These are phyloP conservation scores for Neuroterus valhalla DNA, from an alignment of 1,140 invertebrate genomes.

Conservation along the genomic window DNA sequence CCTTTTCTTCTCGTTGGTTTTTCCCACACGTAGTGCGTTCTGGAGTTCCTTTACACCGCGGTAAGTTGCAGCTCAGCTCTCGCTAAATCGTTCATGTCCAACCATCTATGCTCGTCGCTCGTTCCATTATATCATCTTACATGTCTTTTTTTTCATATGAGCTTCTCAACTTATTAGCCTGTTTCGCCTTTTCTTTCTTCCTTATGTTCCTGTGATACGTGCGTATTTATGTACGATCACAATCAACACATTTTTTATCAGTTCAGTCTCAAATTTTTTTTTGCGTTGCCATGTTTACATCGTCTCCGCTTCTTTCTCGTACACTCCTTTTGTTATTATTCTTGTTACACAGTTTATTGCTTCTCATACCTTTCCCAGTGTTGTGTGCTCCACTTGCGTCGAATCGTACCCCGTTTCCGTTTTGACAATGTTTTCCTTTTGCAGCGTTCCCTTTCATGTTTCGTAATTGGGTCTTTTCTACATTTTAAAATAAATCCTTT, in stretches of 20 bases:
- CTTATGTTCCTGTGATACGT: constrained; percentile 49
- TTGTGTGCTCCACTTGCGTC: constrained; percentile 35
- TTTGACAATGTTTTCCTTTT: constrained; percentile 33
- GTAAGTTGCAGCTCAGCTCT: constrained; percentile 88
- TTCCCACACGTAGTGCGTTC: constrained; percentile 90
- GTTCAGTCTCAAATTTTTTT: constrained; percentile 34
- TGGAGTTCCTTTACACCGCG: constrained; percentile 97
- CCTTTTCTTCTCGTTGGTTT: constrained; percentile 77
- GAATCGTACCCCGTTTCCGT: constrained; percentile 35
- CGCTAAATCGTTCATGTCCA: constrained; percentile 73
- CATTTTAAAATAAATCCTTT: too few species aligned
- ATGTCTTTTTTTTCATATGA: constrained; percentile 68
- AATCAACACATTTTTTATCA: constrained; percentile 32
- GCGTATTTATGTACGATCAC: constrained; percentile 26
- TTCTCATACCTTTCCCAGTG: constrained; percentile 16
- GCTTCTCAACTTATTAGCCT: constrained; percentile 66
- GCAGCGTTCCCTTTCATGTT: constrained; percentile 44
- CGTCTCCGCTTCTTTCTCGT: constrained; percentile 33
- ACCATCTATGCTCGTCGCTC: constrained; percentile 71
- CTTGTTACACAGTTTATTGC: constrained; percentile 25
- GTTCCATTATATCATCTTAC: constrained; percentile 69
- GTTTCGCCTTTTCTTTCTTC: constrained; percentile 55
- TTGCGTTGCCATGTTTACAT: constrained; percentile 33
- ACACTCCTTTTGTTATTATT: constrained; percentile 19
- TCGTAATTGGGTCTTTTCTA: constrained; percentile 36